Conservation (phyloP, 2,113 vertebrate species). For the Phrynocephalus versicolor region DNA sequence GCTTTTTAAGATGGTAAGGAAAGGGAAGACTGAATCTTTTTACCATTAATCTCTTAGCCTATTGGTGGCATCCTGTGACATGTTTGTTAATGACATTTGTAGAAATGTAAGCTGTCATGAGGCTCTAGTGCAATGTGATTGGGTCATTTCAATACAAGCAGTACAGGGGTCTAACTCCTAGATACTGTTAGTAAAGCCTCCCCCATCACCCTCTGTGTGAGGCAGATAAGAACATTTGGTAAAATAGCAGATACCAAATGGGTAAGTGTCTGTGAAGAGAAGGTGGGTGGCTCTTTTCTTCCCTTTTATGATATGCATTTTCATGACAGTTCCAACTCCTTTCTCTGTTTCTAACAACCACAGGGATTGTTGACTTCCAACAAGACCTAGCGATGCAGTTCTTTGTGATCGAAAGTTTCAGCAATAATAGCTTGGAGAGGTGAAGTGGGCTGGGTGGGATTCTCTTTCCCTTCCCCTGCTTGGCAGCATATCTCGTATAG, state of each 20-base stretch:
- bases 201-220: accelerated
- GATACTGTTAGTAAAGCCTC: accelerated
- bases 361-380: neutral
- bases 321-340: constrained; percentile 22
- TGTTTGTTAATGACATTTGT: constrained; percentile 1
- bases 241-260: neutral
- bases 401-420: constrained; percentile 41
- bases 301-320: constrained; percentile 24
- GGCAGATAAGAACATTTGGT: neutral
- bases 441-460: no score
- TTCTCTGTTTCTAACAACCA: constrained; percentile 1
- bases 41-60: constrained; percentile 51
- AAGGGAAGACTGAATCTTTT: constrained; percentile 21
- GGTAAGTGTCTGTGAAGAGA: neutral
- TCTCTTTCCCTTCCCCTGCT: no score
- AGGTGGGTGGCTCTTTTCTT: neutral
- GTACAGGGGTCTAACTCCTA: neutral
- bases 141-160: accelerated
- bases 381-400: constrained; percentile 37
- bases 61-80: constrained; percentile 59
- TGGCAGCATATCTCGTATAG: neutral
- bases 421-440: neutral
- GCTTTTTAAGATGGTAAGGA: constrained; percentile 38
- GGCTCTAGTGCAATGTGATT: neutral
- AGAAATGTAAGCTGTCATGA: constrained; percentile 18